Percentiles rank a stretch among this genome's conserved stretches.
phyloP scores from a whole-genome alignment of 1,140 invertebrate genomes.

The Bombus sylvicola region DNA sequence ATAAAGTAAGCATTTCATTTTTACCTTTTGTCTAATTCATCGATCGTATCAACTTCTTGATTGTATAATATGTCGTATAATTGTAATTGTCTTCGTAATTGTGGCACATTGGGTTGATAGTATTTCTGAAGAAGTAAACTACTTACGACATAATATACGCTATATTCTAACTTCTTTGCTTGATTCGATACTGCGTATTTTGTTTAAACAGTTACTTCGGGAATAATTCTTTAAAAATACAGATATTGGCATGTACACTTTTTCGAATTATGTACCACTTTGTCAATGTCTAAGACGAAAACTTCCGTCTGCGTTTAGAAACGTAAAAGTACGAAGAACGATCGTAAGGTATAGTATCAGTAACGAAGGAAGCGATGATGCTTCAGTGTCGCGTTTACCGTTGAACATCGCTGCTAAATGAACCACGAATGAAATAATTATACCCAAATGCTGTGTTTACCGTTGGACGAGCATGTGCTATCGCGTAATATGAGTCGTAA shows the following conservation, averaged over 20 bases:
- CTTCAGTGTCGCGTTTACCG: neutral
- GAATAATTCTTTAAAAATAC: neutral
- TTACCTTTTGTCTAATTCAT: neutral
- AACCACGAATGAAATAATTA: slow-evolving; percentile 20
- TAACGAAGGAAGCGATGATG: neutral
- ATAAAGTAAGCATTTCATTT: slow-evolving; percentile 82
- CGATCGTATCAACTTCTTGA: too few species aligned
- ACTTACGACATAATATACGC: too few species aligned
- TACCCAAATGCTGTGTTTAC: neutral
- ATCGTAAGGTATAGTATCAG: too few species aligned
- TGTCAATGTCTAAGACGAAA: neutral
- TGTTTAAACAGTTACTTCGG: neutral
- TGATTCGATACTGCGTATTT: neutral
- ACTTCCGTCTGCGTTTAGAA: neutral
- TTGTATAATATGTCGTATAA: too few species aligned
- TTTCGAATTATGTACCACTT: neutral
- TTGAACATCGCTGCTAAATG: slow-evolving; percentile 6
- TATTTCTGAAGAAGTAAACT: neutral
- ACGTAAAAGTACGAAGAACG: neutral
- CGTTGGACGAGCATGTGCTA: slow-evolving; percentile 30
- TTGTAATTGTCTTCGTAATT: neutral
- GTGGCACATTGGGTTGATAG: neutral
- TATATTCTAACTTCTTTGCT: neutral
- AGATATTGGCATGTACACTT: too few species aligned
- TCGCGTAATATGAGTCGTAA: slow-evolving; percentile 16